phyloP scores from a whole-genome alignment of 30 jellyfish, hydroid and myxozoan species.

The Chironex yamaguchii region DNA sequence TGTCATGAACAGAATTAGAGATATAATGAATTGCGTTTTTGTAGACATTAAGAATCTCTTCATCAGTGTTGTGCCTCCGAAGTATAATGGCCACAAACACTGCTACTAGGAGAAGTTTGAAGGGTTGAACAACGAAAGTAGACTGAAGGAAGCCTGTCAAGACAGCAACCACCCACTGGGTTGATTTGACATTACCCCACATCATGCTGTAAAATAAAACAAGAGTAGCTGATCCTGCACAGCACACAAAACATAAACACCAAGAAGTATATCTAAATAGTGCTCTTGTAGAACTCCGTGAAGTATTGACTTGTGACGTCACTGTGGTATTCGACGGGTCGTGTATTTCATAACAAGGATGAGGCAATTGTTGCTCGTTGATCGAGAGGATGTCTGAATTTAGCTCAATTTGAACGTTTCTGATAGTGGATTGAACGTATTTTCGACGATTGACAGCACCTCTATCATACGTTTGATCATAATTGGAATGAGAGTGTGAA shows the following conservation, averaged over 20 bases:
- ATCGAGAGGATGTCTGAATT: too few relatives aligned
- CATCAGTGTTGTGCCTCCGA: conserved; percentile 39
- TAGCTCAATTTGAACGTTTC: too few relatives aligned
- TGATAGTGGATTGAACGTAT: too few relatives aligned
- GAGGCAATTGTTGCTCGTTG: too few relatives aligned
- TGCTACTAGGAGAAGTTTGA: conserved; percentile 72
- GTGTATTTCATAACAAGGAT: too few relatives aligned
- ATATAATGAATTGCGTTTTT: too few relatives aligned
- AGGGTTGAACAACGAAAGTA: conserved; percentile 76
- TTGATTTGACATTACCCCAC: conserved; percentile 83
- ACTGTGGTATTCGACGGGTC: too few relatives aligned
- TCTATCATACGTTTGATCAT: not conserved
- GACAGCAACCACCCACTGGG: conserved; percentile 72
- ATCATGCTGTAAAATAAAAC: conserved; percentile 81
- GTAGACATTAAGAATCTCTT: conserved; percentile 43
- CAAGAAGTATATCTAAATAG: conserved; percentile 54
- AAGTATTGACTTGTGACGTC: too few relatives aligned
- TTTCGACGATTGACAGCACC: not conserved
- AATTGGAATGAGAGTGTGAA: conserved; percentile 31
- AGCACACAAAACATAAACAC: conserved; percentile 35
- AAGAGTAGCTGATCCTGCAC: conserved; percentile 49
- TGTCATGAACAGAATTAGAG: too few relatives aligned
- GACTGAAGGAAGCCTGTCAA: conserved; percentile 80
- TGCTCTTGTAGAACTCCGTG: not conserved
- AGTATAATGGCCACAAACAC: conserved; percentile 63